Evolutionary conservation across 1,140 invertebrate genomes (phyloP), one percentile per base, ranked within the genome.

Genomic region (Nomia melanderi): DNA sequence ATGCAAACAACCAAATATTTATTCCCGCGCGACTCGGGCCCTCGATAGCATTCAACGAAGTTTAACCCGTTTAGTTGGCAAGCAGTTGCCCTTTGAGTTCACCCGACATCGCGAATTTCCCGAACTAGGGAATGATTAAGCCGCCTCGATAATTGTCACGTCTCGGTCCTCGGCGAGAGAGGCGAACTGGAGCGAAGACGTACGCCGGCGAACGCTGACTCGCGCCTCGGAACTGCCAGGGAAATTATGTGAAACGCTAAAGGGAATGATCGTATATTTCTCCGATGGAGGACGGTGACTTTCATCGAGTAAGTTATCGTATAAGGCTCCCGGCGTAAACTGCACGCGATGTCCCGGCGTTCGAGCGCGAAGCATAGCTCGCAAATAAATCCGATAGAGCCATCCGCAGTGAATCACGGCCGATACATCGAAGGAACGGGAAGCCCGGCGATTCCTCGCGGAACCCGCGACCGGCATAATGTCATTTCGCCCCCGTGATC

Each of bases 361-460:
- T 54, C 23, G 23, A 54, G 25, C 25, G 4, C 2, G 29, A 1
- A n/a, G 7, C 31, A n/a, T 23, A 9, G 31, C 33, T 7, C 11
- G 20, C 17, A 36, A 57, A 41, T n/a, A 57, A 41, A 41, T 70
- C 11, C 25, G 20, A 29, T 39, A 57, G 3, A 23, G 11, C 2
- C 1, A 0, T 57, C 27, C 53, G 17, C 20, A 1, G n/a, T 9
- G 23, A 57, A 70, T 59, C 23, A 17, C 53, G 36, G 20, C 14
- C 4, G 17, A 14, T 41, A n/a, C 17, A 69, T 69, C 23, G 29
- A 72, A 72, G 57, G 50, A 62, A 63, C 27, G 25, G 25, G 50
- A 64, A 53, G n/a, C 54, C 14, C 14, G 33, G 14, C 33, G 59
- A 9, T 23, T 39, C 41, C 2, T 0, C 11, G 25, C 12, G 9